phyloP scores from a whole-genome alignment of 2,113 vertebrate species.

The Dromas ardeola region DNA sequence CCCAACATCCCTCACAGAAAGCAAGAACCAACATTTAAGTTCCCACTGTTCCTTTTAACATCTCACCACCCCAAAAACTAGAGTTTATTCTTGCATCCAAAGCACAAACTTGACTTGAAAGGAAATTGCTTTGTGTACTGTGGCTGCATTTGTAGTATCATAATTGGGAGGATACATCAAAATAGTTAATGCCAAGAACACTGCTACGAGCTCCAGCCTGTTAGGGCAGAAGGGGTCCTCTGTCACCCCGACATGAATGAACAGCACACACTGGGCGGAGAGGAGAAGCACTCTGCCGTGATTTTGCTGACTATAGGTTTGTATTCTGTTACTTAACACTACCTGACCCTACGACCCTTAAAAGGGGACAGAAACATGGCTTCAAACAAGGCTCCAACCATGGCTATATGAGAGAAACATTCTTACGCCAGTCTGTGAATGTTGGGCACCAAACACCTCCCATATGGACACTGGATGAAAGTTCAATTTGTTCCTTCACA shows the following conservation, averaged over 20 bases:
- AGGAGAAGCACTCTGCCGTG: neutral
- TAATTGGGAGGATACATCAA: neutral
- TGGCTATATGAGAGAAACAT: fast-evolving
- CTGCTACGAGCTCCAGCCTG: neutral
- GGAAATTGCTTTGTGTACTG: fast-evolving
- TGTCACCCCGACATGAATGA: neutral
- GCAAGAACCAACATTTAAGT: neutral
- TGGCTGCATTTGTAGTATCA: neutral
- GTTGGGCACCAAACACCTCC: neutral
- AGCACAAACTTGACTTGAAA: neutral
- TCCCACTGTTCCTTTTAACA: neutral
- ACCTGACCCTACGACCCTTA: neutral
- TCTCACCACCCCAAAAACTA: neutral
- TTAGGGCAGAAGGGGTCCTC: neutral
- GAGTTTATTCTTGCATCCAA: neutral
- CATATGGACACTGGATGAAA: fast-evolving
- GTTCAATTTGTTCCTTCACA: neutral
- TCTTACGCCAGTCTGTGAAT: fast-evolving
- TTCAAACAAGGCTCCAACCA: neutral
- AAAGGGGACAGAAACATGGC: neutral
- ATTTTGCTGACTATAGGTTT: neutral
- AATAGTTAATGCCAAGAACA: neutral
- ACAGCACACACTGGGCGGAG: fast-evolving
- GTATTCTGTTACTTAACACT: neutral
- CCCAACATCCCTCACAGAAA: neutral